Base-by-base conservation (phyloP, 1,140 invertebrate species). In the Nasonia giraulti region DNA sequence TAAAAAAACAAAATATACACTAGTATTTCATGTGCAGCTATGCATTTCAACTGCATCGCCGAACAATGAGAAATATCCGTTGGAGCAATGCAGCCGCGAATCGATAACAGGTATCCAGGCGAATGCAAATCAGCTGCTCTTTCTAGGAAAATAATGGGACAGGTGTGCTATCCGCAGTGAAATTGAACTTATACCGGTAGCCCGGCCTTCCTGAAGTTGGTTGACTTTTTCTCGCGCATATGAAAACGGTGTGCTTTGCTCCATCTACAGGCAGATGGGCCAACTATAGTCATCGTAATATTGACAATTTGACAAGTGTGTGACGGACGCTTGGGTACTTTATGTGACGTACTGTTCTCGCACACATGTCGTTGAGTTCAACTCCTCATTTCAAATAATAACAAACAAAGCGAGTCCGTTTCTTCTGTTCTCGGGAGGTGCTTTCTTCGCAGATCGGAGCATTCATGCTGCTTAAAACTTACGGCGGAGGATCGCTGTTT, bases 311-410 rank as follows among this genome's bases (percentile, higher is more conserved):
- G 62, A 17, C 62, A 66, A 71, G 68, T 71, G 68, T 71, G 23
- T 71, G 17, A 31, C 68, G 10, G 55, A n/a, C 55, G 27, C 68
- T 31, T 71, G 8, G 23, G 47, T 50, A 50, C 14, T 14, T 50
- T 50, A n/a, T 62, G 5, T 62, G 55, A 62, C 40, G 40, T 44
- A 44, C 55, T 62, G 55, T 62, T 62, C 55, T 62, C 6, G 50
- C 12, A 62, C 37, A n/a, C 66, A 55, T 23, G 69, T 55, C 62
- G 55, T 78, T 44, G 47, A 68, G 20, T 50, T 83, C 62, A 78
- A 78, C 50, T 74, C 37, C 40, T 23, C 10, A 27, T 20, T 74
- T 84, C 44, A 84, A 80, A 80, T 62, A 66, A 66, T 23, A 79
- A 69, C 37, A 55, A 78, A 80, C 31, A 27, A 80, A 74, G 66